Base-by-base conservation (phyloP, 2,888 invertebrate species). In the Lithophane semibrunnea region DNA sequence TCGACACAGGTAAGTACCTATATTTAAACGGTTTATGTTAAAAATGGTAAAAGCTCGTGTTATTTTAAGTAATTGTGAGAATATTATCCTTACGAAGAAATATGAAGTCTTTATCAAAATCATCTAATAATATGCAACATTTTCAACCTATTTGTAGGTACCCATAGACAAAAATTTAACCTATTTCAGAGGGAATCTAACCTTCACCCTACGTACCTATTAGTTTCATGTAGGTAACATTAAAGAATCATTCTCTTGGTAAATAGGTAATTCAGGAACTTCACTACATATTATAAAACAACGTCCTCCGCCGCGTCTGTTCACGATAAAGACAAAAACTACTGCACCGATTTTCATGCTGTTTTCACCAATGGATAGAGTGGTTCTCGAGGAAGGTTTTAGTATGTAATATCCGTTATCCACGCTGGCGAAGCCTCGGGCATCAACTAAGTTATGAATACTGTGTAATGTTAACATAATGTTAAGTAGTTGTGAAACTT, bases 1-100 rank as follows among this genome's bases (percentile, higher is more conserved):
- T 52, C 58, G n/a, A 54, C 75, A 44, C 54, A 42, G 21, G 56
- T n/a, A n/a, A n/a, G n/a, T 29, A 29, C 29, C 29, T 37, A 8
- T 21, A 67, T 47, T 61, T 75, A 29, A 56, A 75, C 18, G 18
- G 44, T 65, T 72, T 29, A 70, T 61, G 18, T 44, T 44, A 9
- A 10, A 56, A n/a, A 37, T 24, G 47, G 24, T 63, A 70, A 47
- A n/a, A 67, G 29, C 21, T 60, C 5, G 16, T 10, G 3, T 3
- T 49, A 65, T 54, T 44, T 56, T 7, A 63, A 2, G 8, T 61
- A 16, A n/a, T 44, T 61, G 8, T 72, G 21, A 37, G n/a, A 47
- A 13, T 16, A 54, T n/a, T 29, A 75, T 29, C 13, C 10, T 10
- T 16, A 29, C 1, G 44, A 63, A 56, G 4, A 8, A 21, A 47